Evolutionary conservation across 2,888 invertebrate genomes (phyloP).

Genomic region (Sarcophaga subvicina): DNA sequence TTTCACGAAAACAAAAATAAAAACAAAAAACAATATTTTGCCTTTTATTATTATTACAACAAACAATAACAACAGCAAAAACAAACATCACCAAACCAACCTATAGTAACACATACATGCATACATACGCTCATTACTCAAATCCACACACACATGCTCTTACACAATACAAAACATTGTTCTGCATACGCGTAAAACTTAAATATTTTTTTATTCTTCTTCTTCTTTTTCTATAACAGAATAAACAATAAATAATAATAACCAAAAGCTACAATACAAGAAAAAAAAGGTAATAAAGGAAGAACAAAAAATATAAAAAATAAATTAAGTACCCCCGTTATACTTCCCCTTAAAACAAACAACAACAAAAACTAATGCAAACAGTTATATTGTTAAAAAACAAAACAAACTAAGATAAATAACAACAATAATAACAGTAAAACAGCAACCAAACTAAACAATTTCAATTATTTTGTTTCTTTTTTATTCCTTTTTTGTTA

Average conservation of each 20-base stretch:
- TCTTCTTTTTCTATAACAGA: no score
- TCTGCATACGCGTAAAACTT: no score
- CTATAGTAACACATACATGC: background rate
- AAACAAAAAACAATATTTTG: slow-evolving; percentile 59
- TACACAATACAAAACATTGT: background rate
- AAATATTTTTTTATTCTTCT: no score
- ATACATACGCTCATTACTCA: background rate
- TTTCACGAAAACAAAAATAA: slow-evolving; percentile 17
- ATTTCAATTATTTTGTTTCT: background rate
- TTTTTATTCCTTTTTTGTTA: slow-evolving; percentile 8
- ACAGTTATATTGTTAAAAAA: background rate
- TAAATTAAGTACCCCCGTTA: background rate
- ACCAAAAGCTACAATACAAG: background rate
- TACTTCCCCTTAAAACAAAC: background rate
- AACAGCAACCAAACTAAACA: background rate
- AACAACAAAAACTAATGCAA: no score
- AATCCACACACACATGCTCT: background rate
- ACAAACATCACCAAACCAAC: background rate
- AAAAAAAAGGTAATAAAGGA: background rate
- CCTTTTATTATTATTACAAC: slow-evolving; percentile 54
- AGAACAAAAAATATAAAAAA: background rate
- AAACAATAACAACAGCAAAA: slow-evolving; percentile 2
- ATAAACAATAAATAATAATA: background rate
- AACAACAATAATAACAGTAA: background rate
- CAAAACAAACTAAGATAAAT: background rate